These are phyloP conservation scores for Lutjanus erythropterus DNA, from an alignment of 2,113 vertebrate species.

Conservation along the genomic window DNA sequence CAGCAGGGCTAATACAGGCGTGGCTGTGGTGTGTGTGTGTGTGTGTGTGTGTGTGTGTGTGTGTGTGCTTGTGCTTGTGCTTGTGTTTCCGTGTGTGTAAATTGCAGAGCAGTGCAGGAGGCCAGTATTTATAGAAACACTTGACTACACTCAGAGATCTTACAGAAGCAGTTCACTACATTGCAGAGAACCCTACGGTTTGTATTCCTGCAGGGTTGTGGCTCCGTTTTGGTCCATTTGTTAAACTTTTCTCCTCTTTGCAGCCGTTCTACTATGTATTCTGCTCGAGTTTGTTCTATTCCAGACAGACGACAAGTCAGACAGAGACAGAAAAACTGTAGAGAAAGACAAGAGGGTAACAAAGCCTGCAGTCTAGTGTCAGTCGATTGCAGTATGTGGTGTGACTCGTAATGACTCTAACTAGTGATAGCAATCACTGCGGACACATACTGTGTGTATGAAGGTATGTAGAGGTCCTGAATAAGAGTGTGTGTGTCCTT, in stretches of 20 bases:
- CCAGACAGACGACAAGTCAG: not conserved
- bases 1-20: conserved; percentile 64
- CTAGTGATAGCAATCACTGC: conserved; percentile 50
- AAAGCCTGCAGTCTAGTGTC: conserved; percentile 44
- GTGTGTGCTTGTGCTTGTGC: conserved; percentile 44
- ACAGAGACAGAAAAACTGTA: conserved; percentile 1
- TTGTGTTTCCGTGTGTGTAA: conserved; percentile 59
- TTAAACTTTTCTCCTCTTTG: not conserved
- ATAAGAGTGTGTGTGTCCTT: conserved; percentile 35
- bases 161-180: conserved; percentile 56
- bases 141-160: conserved; percentile 76
- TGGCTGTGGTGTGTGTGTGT: conserved; percentile 50
- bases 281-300: not conserved
- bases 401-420: conserved; percentile 53
- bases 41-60: conserved; percentile 26
- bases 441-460: conserved; percentile 46
- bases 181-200: conserved; percentile 29
- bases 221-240: not conserved
- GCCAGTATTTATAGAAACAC: conserved; percentile 84
- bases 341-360: conserved; percentile 40
- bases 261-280: not conserved
- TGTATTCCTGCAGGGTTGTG: not conserved
- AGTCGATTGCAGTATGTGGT: conserved; percentile 40
- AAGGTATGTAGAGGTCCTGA: conserved; percentile 49
- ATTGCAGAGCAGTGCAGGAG: conserved; percentile 77